phyloP scores from a whole-genome alignment of 2,888 invertebrate genomes.

The Isoperla grammatica region DNA sequence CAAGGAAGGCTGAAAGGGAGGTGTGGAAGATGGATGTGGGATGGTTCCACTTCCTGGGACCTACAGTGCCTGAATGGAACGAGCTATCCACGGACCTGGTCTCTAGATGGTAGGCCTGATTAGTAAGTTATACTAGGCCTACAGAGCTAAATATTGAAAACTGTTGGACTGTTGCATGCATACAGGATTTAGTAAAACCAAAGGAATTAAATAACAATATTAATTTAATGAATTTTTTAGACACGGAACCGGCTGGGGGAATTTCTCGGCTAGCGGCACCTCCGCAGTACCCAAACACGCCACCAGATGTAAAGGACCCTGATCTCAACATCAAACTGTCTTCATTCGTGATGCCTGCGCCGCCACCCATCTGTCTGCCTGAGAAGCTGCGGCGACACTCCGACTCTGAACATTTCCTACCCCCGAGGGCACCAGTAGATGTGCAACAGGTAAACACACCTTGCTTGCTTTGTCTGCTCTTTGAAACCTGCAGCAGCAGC shows the following conservation, averaged over 20 bases:
- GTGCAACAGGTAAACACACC: constrained; percentile 38
- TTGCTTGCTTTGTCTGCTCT: constrained; percentile 27
- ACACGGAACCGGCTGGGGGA: background rate
- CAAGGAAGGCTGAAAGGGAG: too few relatives aligned
- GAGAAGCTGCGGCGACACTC: constrained; percentile 49
- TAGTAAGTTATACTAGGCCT: too few relatives aligned
- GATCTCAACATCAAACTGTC: constrained; percentile 38
- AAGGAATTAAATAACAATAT: too few relatives aligned
- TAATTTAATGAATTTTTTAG: too few relatives aligned
- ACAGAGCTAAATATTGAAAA: too few relatives aligned
- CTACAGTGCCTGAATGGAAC: too few relatives aligned
- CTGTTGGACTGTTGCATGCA: too few relatives aligned
- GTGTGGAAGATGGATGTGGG: too few relatives aligned
- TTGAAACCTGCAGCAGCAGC: constrained; percentile 36
- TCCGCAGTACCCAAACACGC: constrained; percentile 43
- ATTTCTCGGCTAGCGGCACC: constrained; percentile 35
- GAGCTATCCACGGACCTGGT: too few relatives aligned
- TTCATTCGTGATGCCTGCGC: constrained; percentile 52
- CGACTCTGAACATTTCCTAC: constrained; percentile 52
- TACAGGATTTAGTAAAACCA: too few relatives aligned
- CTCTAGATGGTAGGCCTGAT: too few relatives aligned
- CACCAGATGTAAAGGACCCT: constrained; percentile 43
- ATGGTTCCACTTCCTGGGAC: too few relatives aligned
- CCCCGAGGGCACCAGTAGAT: constrained; percentile 45
- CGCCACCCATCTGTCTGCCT: constrained; percentile 25